phyloP scores from a whole-genome alignment of 2,797 vertebrate species.

The Octomys mimax region DNA sequence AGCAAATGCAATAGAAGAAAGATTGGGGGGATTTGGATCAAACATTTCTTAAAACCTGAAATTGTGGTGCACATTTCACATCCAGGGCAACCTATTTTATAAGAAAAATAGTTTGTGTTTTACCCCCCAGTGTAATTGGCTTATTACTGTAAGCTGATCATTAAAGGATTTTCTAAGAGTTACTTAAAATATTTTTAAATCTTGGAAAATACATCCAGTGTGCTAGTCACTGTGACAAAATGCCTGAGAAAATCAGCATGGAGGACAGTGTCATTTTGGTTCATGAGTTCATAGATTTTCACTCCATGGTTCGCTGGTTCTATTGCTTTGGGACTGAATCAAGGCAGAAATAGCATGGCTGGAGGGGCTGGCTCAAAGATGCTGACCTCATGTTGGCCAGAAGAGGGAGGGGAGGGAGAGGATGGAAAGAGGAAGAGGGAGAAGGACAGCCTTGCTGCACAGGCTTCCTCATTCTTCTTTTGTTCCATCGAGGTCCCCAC shows the following conservation, averaged over 20 bases:
- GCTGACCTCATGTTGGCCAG: background rate
- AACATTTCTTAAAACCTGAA: constrained; percentile 32
- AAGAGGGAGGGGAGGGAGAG: background rate
- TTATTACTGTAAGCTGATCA: constrained; percentile 35
- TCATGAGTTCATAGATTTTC: background rate
- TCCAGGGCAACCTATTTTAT: background rate
- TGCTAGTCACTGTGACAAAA: background rate
- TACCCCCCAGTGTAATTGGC: background rate
- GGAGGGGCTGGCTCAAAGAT: background rate
- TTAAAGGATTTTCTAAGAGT: background rate
- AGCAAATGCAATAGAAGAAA: constrained; percentile 20
- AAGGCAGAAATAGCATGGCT: background rate
- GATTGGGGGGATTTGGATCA: background rate
- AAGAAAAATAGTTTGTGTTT: background rate
- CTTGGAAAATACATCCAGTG: background rate
- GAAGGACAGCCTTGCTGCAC: background rate
- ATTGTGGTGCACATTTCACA: constrained; percentile 15
- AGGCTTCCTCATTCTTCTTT: background rate
- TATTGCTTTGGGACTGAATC: background rate
- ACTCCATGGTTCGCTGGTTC: background rate
- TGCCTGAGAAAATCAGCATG: background rate
- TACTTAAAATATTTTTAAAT: background rate
- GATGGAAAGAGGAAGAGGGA: background rate
- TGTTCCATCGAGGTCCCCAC: background rate
- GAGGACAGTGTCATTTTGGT: background rate